Evolutionary conservation across 2,797 vertebrate species (phyloP).

Genomic region (Peromyscus melanophrys): DNA sequence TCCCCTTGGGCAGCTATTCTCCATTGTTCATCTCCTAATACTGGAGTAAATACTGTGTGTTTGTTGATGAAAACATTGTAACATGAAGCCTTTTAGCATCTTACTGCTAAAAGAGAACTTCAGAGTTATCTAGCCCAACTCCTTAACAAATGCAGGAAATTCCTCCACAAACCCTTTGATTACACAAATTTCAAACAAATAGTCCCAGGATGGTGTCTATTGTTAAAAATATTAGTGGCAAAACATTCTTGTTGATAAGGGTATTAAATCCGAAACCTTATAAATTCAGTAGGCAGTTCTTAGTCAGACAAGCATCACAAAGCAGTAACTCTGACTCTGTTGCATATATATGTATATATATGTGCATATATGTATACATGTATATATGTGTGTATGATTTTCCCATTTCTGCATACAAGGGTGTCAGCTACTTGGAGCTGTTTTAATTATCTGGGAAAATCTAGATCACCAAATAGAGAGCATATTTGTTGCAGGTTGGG

Average conservation of each 20-base stretch:
- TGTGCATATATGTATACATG: too few relatives aligned
- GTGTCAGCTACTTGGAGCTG: background rate
- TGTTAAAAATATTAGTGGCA: background rate
- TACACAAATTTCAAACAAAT: background rate
- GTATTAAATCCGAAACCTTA: background rate
- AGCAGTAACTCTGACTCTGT: rapidly evolving
- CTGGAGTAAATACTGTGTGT: background rate
- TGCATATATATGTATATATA: rapidly evolving
- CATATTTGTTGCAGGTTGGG: too few relatives aligned
- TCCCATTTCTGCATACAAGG: background rate
- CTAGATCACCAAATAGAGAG: background rate
- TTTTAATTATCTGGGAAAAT: background rate
- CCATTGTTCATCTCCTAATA: background rate
- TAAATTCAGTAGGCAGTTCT: background rate
- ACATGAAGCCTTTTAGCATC: background rate
- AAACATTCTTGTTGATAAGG: background rate
- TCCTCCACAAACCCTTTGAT: background rate
- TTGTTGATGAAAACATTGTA: background rate
- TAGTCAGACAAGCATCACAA: too few relatives aligned
- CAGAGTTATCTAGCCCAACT: background rate
- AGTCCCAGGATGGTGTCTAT: background rate
- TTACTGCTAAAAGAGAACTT: background rate
- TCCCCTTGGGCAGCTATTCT: background rate
- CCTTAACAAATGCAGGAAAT: background rate
- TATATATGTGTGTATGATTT: background rate